Conservation (phyloP, 2,888 invertebrate genomes). For the Leptopilina drosophilae region DNA sequence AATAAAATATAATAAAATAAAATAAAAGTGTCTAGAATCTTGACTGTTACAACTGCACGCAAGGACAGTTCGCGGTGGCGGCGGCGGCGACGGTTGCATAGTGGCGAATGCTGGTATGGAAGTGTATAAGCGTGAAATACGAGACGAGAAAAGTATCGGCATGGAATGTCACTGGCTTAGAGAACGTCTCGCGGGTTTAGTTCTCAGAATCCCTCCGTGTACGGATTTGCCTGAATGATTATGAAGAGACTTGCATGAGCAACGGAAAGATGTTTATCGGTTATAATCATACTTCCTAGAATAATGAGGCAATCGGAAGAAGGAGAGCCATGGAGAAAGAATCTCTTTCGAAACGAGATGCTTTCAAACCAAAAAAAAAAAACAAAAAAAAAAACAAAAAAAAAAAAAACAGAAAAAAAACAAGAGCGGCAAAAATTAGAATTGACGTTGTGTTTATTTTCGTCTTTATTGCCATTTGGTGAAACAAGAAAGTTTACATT, state of each 20-base stretch:
- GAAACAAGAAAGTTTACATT: too few species aligned
- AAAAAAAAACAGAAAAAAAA: too few species aligned
- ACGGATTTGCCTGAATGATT: conserved; percentile 77
- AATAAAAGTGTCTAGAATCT: conserved; percentile 43
- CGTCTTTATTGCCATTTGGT: too few species aligned
- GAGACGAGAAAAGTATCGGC: conserved; percentile 71
- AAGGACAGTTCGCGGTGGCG: conserved; percentile 32
- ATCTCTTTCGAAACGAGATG: too few species aligned
- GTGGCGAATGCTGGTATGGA: conserved; percentile 15
- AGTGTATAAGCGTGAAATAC: conserved; percentile 65
- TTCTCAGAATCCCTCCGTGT: conserved; percentile 80
- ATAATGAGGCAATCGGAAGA: conserved; percentile 63
- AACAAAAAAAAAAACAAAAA: too few species aligned
- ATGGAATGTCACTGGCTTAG: conserved; percentile 72
- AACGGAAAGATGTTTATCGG: conserved; percentile 67
- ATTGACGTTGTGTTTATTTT: too few species aligned
- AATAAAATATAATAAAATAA: conserved; percentile 21
- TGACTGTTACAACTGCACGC: conserved; percentile 26
- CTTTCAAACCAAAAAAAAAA: too few species aligned
- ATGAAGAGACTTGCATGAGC: conserved; percentile 63
- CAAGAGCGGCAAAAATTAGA: too few species aligned
- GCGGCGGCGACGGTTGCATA: conserved; percentile 22
- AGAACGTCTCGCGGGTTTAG: conserved; percentile 74
- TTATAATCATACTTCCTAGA: conserved; percentile 64
- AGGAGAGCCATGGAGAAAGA: conserved; percentile 43